phyloP scores from a whole-genome alignment of 2,113 vertebrate species.

The Heliornis fulica region DNA sequence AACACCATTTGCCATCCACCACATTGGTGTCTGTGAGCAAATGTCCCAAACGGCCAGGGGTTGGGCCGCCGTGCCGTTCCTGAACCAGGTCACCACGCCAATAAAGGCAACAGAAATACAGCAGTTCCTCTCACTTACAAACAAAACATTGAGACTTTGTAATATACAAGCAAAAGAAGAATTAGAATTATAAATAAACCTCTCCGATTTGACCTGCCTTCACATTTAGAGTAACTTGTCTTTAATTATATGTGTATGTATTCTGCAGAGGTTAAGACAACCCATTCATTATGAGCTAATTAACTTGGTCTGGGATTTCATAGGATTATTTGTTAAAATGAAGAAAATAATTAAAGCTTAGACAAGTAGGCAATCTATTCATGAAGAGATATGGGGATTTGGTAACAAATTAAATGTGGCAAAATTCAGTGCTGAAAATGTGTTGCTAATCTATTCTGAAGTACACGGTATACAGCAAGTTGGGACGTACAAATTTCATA shows the following conservation, averaged over 20 bases:
- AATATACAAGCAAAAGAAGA: neutral
- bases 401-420: neutral
- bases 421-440: neutral
- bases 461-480: neutral
- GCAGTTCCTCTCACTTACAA: neutral
- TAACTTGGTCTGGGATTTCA: neutral
- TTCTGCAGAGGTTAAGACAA: neutral
- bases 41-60: too few species aligned
- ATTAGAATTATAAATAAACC: neutral
- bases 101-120: too few species aligned
- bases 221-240: neutral
- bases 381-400: neutral
- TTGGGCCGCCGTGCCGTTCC: too few species aligned
- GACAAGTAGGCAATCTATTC: neutral
- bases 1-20: too few species aligned
- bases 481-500: neutral
- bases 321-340: neutral
- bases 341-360: neutral
- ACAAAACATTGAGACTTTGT: neutral
- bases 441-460: neutral
- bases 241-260: neutral
- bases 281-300: neutral
- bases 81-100: too few species aligned
- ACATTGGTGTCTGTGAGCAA: too few species aligned
- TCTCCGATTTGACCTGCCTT: neutral